phyloP scores from a whole-genome alignment of 1,140 invertebrate genomes.

The Drosophila rhopaloa region DNA sequence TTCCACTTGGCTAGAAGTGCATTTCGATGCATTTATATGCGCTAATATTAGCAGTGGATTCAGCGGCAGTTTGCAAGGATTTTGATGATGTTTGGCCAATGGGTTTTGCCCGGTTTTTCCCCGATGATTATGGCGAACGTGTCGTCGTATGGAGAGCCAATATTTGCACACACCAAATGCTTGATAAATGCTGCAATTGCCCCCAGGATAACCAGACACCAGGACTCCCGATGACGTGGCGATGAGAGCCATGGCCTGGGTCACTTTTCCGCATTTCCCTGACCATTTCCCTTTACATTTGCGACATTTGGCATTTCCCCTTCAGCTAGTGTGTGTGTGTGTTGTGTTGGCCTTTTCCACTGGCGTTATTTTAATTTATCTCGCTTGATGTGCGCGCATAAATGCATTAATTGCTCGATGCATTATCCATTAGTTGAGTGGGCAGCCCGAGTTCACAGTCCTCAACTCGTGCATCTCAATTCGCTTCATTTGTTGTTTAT shows the following conservation, averaged over 20 bases:
- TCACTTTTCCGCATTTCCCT: constrained; percentile 1
- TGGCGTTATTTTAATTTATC: constrained; percentile 56
- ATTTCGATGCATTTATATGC: constrained; percentile 79
- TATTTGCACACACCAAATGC: constrained; percentile 79
- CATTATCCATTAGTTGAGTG: constrained; percentile 73
- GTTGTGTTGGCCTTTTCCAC: constrained; percentile 26
- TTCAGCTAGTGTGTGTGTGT: neutral
- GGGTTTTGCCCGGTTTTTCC: constrained; percentile 37
- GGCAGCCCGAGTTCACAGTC: constrained; percentile 27
- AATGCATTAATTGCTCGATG: constrained; percentile 74
- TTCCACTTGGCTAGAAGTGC: constrained; percentile 56
- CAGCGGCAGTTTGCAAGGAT: constrained; percentile 45
- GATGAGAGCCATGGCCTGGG: constrained; percentile 26
- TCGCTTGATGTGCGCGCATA: constrained; percentile 60
- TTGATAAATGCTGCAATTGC: constrained; percentile 71
- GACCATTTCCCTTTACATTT: constrained; percentile 25
- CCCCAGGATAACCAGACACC: constrained; percentile 54
- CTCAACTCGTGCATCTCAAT: constrained; percentile 22
- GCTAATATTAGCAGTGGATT: constrained; percentile 66
- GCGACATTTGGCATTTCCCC: constrained; percentile 59
- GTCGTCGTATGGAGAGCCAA: constrained; percentile 74
- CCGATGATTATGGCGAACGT: constrained; percentile 50
- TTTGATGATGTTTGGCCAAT: constrained; percentile 79
- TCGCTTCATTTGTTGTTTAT: constrained; percentile 68
- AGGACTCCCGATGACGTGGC: constrained; percentile 28